Conservation (phyloP, 2,113 vertebrate genomes). For the Nettapus auritus region DNA sequence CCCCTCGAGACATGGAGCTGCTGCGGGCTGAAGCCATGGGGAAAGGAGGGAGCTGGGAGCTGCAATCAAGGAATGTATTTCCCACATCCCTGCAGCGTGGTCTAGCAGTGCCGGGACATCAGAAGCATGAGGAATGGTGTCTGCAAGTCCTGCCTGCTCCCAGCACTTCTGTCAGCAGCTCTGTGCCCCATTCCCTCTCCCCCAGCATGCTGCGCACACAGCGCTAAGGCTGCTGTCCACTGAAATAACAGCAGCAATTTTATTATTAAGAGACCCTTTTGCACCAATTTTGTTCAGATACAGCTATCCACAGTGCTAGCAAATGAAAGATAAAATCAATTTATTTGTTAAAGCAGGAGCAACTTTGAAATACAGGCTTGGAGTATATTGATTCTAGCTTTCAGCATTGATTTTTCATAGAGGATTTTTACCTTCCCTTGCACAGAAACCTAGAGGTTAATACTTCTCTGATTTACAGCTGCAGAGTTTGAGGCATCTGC, state of each 20-base stretch:
- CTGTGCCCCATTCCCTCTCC: not conserved
- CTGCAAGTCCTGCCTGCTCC: fast-evolving
- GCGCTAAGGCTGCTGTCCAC: fast-evolving
- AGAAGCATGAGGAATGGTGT: fast-evolving
- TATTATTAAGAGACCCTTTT: too few species aligned
- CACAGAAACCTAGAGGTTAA: not conserved
- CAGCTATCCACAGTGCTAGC: not conserved
- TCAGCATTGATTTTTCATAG: not conserved
- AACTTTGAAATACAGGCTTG: not conserved
- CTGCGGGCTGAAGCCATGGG: not conserved
- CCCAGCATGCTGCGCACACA: too few species aligned
- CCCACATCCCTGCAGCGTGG: fast-evolving
- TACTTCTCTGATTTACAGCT: not conserved
- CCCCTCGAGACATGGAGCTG: too few species aligned
- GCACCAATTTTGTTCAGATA: not conserved
- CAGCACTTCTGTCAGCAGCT: not conserved
- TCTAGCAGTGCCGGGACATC: fast-evolving
- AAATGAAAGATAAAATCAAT: not conserved
- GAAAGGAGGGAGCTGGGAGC: not conserved
- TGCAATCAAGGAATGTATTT: not conserved
- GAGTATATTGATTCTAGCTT: not conserved
- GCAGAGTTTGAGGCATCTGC: not conserved
- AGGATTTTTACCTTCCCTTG: not conserved
- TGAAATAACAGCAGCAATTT: fast-evolving
- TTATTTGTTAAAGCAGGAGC: not conserved